These are phyloP conservation scores for Dicycla oo DNA, from an alignment of 2,888 invertebrate genomes.

Conservation along the genomic window DNA sequence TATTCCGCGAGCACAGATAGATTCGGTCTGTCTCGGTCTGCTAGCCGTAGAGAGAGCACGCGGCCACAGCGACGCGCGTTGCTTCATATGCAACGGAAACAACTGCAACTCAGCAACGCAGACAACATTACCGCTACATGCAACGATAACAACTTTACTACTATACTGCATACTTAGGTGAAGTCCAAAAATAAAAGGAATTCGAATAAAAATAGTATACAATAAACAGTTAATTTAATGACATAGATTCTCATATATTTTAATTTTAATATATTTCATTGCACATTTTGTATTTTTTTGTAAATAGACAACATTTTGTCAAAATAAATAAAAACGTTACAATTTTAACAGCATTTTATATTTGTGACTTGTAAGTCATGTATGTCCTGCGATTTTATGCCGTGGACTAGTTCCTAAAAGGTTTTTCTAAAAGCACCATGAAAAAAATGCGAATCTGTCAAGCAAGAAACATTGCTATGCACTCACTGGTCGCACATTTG, in stretches of 20 bases:
- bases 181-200: slow-evolving; percentile 52
- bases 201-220: slow-evolving; percentile 38
- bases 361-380: slow-evolving; percentile 4
- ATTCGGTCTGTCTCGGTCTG: slow-evolving; percentile 84
- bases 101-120: slow-evolving; percentile 79
- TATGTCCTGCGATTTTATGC: neutral
- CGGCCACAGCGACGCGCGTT: slow-evolving; percentile 87
- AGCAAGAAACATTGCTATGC: neutral
- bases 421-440: slow-evolving; percentile 42
- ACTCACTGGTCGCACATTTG: neutral
- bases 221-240: slow-evolving; percentile 61
- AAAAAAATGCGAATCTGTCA: slow-evolving; percentile 9
- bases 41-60: slow-evolving; percentile 84
- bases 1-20: slow-evolving; percentile 81
- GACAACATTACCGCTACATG: slow-evolving; percentile 56
- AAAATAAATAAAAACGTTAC: slow-evolving; percentile 39
- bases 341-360: slow-evolving; percentile 20
- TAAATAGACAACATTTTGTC: slow-evolving; percentile 28
- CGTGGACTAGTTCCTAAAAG: neutral
- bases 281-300: slow-evolving; percentile 51
- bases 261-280: slow-evolving; percentile 47
- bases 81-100: slow-evolving; percentile 82
- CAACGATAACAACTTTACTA: slow-evolving; percentile 60
- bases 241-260: slow-evolving; percentile 52
- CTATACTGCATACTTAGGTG: slow-evolving; percentile 78